Evolutionary conservation across 1,140 invertebrate genomes (phyloP).

Genomic region (Drosophila melanica): DNA sequence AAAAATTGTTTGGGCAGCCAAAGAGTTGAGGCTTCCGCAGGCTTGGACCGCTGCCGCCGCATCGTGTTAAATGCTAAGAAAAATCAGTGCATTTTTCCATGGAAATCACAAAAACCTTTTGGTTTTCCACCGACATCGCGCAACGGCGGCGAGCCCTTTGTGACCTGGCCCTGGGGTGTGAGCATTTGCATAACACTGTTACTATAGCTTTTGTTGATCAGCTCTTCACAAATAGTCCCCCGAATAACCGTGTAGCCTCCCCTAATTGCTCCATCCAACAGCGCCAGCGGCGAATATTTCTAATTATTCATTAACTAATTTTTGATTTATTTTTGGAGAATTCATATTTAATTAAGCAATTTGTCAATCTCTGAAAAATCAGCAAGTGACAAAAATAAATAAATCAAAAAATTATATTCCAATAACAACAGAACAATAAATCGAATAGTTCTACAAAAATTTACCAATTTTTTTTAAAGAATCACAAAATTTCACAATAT

Average conservation of each 20-base stretch:
- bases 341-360: background rate
- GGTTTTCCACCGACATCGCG: slow-evolving; percentile 47
- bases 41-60: slow-evolving; percentile 18
- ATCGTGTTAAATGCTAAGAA: slow-evolving; percentile 43
- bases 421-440: too few relatives aligned
- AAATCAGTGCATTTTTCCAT: slow-evolving; percentile 66
- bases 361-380: too few relatives aligned
- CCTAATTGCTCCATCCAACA: background rate
- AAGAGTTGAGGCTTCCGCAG: slow-evolving; percentile 60
- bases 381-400: too few relatives aligned
- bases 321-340: slow-evolving; percentile 1
- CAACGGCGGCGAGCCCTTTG: slow-evolving; percentile 12
- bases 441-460: too few relatives aligned
- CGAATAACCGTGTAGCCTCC: too few relatives aligned
- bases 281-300: background rate
- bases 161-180: slow-evolving; percentile 32
- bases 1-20: slow-evolving; percentile 48
- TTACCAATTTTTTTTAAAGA: too few relatives aligned
- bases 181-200: slow-evolving; percentile 43
- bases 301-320: background rate
- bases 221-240: background rate
- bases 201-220: background rate
- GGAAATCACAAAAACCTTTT: slow-evolving; percentile 70
- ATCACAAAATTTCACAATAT: too few relatives aligned
- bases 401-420: too few relatives aligned